phyloP scores from a whole-genome alignment of 2,888 invertebrate species.

The Calameuta filiformis region DNA sequence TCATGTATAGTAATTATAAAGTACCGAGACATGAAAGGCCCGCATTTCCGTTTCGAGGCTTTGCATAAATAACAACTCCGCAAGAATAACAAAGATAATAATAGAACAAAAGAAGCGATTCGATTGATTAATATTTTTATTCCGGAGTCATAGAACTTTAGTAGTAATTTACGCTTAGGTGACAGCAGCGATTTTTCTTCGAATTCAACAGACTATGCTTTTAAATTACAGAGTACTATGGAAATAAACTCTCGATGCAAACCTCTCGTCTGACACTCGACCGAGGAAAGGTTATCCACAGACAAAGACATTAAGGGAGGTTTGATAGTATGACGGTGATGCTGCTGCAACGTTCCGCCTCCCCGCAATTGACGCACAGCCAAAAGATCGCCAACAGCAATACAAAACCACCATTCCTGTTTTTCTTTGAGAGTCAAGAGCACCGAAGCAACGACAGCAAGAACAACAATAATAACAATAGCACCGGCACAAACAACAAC shows the following conservation, averaged over 20 bases:
- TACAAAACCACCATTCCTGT: conserved; percentile 55
- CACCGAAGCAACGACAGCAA: conserved; percentile 35
- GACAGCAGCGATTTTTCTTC: background rate
- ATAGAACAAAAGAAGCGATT: background rate
- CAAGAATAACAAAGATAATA: background rate
- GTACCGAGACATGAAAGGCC: too few relatives aligned
- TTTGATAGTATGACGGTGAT: conserved; percentile 66
- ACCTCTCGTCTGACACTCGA: background rate
- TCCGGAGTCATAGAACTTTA: background rate
- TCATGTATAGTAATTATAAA: background rate
- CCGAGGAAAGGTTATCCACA: conserved; percentile 19
- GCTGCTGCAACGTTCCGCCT: conserved; percentile 66
- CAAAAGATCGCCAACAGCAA: conserved; percentile 58
- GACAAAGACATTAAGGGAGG: conserved; percentile 37
- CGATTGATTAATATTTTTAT: background rate
- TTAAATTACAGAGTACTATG: background rate
- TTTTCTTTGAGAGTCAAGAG: conserved; percentile 54
- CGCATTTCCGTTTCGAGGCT: too few relatives aligned
- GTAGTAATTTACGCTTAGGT: background rate
- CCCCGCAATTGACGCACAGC: conserved; percentile 63
- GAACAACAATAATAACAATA: conserved; percentile 32
- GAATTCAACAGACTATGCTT: background rate
- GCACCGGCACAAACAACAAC: conserved; percentile 28
- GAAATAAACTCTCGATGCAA: background rate
- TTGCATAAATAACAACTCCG: background rate